Base-by-base conservation (phyloP, 2,797 vertebrate genomes). In the Distichodus sexfasciatus region DNA sequence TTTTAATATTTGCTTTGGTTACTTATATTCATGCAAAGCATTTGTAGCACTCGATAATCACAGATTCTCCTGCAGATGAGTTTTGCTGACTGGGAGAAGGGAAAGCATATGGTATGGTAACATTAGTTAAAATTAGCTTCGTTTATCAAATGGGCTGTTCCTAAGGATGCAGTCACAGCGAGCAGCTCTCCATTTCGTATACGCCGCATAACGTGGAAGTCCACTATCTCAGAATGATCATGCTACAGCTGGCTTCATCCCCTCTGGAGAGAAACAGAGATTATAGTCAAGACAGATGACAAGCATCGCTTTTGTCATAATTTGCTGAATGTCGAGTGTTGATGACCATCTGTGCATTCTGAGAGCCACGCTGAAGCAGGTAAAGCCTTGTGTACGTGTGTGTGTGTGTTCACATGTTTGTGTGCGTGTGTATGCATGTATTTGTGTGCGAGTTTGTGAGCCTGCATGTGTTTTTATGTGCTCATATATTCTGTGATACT, bases 261-360 rank as follows among this genome's bases (percentile, higher is more conserved):
- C 66, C 43, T 54, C 50, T 26, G 24, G 29, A 72, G 57, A 78
- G 36, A 75, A 65, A 60, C 38, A 53, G 54, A 69, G 69, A 69
- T 72, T 60, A 71, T 58, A 78, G 54, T 61, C 54, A 62, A 68
- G 62, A 69, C 35, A 68, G 72, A 72, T 72, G 72, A 60, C 69
- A 57, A 10, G 26, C 54, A 66, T 48, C 44, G 28, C 53, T 72
- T 74, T 75, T 66, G 69, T 78, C 76, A 75, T 78, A 47, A 75
- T 69, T 75, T 75, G 69, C 55, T 65, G 57, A 78, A 78, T 69
- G 72, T 75, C 55, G 62, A 75, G 36, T 69, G 71, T 58, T 75
- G 69, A 78, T 72, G 69, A 72, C 54, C 75, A 74, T 77, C 74
- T 74, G 75, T 72, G 69, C 62, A 26, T 53, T 47, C 40, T 48